Evolutionary conservation across 2,113 vertebrate species (phyloP).

Genomic region (Tenebrosternarchus preto): DNA sequence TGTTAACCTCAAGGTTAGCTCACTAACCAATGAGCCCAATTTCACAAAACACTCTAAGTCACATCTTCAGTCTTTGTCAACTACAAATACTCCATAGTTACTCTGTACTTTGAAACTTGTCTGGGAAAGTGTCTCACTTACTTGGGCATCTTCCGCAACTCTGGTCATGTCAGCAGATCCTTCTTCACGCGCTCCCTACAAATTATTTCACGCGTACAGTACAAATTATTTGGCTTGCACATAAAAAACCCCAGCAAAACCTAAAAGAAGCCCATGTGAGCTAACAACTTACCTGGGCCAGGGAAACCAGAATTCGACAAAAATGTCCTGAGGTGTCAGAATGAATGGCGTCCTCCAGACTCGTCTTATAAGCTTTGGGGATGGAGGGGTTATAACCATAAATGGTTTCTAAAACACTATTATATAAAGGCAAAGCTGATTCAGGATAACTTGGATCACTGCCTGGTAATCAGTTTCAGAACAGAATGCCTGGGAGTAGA

Average conservation of each 20-base stretch:
- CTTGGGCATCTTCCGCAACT: slow-evolving; percentile 85
- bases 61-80: neutral
- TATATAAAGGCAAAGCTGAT: no score
- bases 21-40: neutral
- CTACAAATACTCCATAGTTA: neutral
- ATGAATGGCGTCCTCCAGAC: slow-evolving; percentile 85
- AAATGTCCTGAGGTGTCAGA: slow-evolving; percentile 93
- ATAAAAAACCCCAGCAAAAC: slow-evolving; percentile 8
- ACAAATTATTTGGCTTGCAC: neutral
- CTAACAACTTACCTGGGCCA: slow-evolving; percentile 81
- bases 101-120: neutral
- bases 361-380: slow-evolving; percentile 82
- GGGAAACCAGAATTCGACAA: slow-evolving; percentile 87
- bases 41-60: slow-evolving; percentile 13
- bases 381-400: neutral
- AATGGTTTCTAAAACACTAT: no score
- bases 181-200: slow-evolving; percentile 90
- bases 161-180: slow-evolving; percentile 77
- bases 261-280: neutral
- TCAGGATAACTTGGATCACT: no score
- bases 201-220: no score
- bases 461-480: no score
- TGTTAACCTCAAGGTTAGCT: slow-evolving; percentile 29
- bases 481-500: no score
- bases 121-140: slow-evolving; percentile 60